A percentile compares a stretch with the other conserved stretches of the same genome.
Evolutionary conservation across 2,888 invertebrate genomes (phyloP).

Genomic region (Micropterix aruncella): DNA sequence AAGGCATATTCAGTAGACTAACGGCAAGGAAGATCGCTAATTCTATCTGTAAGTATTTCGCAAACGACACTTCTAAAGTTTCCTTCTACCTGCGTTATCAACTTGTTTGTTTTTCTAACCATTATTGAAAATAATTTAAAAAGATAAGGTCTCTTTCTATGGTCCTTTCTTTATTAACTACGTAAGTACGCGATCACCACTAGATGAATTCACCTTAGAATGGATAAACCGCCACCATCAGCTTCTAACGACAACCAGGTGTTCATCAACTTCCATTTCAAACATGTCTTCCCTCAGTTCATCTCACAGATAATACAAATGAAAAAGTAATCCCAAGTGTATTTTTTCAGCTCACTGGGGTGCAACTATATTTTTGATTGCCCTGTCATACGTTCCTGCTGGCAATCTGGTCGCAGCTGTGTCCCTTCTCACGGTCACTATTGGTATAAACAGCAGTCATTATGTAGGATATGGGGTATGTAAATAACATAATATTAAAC

Average conservation of each 20-base stretch:
- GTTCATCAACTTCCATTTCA: not conserved
- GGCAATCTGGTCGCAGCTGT: constrained; percentile 46
- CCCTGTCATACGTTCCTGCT: constrained; percentile 39
- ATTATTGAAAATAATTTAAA: too few species aligned
- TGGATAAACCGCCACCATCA: too few species aligned
- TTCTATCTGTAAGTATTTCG: constrained; percentile 46
- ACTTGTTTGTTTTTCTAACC: too few species aligned
- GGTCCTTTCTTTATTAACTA: too few species aligned
- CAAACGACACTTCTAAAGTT: too few species aligned
- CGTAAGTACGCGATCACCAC: too few species aligned
- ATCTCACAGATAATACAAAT: not conserved
- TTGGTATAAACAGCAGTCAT: constrained; percentile 61
- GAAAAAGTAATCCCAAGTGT: constrained; percentile 1
- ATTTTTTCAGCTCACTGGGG: constrained; percentile 43
- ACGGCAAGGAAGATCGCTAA: constrained; percentile 53
- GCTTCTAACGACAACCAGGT: too few species aligned
- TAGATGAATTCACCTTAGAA: too few species aligned
- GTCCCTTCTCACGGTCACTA: constrained; percentile 50
- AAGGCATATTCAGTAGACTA: constrained; percentile 32
- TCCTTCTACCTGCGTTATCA: not conserved
- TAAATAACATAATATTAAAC: too few species aligned
- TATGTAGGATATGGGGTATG: constrained; percentile 58
- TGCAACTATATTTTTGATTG: constrained; percentile 53
- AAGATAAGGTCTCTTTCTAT: too few species aligned
- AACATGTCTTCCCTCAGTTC: not conserved